phyloP scores from a whole-genome alignment of 2,113 vertebrate species.

The Forbesichthys agassizii region DNA sequence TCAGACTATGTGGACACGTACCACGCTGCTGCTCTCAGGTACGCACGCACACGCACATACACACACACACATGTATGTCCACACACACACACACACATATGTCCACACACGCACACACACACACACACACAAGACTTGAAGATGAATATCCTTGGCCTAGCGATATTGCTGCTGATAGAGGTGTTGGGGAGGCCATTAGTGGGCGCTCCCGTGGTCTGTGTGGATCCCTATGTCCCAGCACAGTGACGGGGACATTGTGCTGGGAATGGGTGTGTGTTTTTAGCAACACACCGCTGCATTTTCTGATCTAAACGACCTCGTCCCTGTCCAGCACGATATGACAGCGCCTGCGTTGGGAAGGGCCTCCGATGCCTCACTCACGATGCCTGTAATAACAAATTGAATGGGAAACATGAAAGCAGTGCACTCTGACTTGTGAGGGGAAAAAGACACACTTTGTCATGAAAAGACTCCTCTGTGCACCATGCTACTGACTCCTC shows the following conservation, averaged over 20 bases:
- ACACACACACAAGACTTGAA: not conserved
- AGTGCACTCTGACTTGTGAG: conserved; percentile 25
- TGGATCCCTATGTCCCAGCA: no score
- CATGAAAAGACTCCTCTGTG: conserved; percentile 50
- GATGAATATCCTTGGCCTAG: not conserved
- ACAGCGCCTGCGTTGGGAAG: conserved; percentile 11
- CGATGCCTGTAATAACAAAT: not conserved
- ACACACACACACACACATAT: not conserved
- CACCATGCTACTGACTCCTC: conserved; percentile 30
- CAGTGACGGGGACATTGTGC: no score
- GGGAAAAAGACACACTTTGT: conserved; percentile 56
- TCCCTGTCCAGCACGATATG: not conserved
- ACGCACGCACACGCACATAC: conserved; percentile 23
- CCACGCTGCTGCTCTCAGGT: conserved; percentile 97
- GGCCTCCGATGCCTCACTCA: not conserved
- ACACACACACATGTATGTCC: not conserved
- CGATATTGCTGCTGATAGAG: no score
- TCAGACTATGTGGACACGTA: conserved; percentile 98
- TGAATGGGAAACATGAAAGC: conserved; percentile 8
- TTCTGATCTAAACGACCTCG: no score
- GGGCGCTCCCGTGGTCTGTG: no score
- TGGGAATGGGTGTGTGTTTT: no score
- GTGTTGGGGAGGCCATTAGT: no score
- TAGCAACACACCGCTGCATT: no score
- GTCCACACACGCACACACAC: conserved; percentile 62